Conservation (phyloP, 2,797 vertebrate genomes). For the Ptychadena robeensis region DNA sequence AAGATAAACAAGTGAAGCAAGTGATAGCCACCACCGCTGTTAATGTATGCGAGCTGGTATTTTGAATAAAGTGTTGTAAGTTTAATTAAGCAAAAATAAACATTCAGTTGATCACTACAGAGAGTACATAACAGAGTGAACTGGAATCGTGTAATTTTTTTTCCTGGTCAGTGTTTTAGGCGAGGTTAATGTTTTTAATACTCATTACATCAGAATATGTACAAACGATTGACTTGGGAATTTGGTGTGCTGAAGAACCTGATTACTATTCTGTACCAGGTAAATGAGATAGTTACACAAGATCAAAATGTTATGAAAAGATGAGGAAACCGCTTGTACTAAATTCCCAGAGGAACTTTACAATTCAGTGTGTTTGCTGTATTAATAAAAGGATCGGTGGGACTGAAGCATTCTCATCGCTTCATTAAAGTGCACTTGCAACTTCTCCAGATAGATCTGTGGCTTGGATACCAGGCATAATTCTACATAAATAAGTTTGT, state of each 20-base stretch:
- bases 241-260: conserved; percentile 9
- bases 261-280: conserved; percentile 39
- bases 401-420: conserved; percentile 19
- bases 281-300: conserved; percentile 51
- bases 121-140: neutral
- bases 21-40: neutral
- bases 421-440: conserved; percentile 36
- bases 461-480: neutral
- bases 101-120: neutral
- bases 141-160: neutral
- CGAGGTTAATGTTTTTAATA: conserved; percentile 38
- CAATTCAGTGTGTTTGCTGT: conserved; percentile 29
- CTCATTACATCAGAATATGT: conserved; percentile 27
- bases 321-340: conserved; percentile 32
- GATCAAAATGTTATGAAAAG: conserved; percentile 58
- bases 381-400: conserved; percentile 37
- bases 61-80: neutral
- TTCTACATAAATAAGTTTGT: conserved; percentile 4
- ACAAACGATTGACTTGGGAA: conserved; percentile 34
- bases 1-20: neutral
- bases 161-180: neutral
- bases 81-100: neutral
- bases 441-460: neutral
- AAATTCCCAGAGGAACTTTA: conserved; percentile 31
- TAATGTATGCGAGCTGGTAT: neutral